These are phyloP conservation scores for Trialeurodes vaporariorum DNA, from an alignment of 1,140 invertebrate genomes.

Conservation along the genomic window DNA sequence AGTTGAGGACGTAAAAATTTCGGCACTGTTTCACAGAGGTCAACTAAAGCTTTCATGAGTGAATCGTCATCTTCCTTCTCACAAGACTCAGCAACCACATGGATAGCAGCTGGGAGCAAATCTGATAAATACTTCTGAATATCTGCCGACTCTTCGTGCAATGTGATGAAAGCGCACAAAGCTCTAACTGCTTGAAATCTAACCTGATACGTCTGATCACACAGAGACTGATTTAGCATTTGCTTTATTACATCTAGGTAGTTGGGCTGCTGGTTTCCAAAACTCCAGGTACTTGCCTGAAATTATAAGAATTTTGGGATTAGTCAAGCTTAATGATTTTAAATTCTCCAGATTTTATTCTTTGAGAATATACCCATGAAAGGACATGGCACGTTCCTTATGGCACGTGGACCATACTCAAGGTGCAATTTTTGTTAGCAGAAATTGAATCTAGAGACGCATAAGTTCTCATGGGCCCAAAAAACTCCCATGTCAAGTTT, in stretches of 20 bases:
- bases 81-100: conserved; percentile 62
- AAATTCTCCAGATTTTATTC: too few species aligned
- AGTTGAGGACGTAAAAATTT: conserved; percentile 84
- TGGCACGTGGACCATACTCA: conserved; percentile 6
- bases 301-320: conserved; percentile 23
- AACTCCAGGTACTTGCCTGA: conserved; percentile 87
- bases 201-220: conserved; percentile 35
- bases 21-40: conserved; percentile 83
- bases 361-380: conserved; percentile 9
- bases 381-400: too few species aligned
- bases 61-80: conserved; percentile 79
- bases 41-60: conserved; percentile 82
- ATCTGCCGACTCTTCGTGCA: conserved; percentile 78
- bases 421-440: too few species aligned
- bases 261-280: conserved; percentile 87
- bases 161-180: conserved; percentile 77
- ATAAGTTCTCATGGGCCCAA: too few species aligned
- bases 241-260: conserved; percentile 90
- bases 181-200: conserved; percentile 70
- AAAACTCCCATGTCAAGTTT: too few species aligned
- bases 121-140: conserved; percentile 82
- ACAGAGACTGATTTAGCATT: conserved; percentile 63
- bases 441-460: too few species aligned
- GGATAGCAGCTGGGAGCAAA: conserved; percentile 61
- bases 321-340: too few species aligned